A percentile compares a stretch with the other conserved stretches of the same genome.
Evolutionary conservation across 2,888 invertebrate species (phyloP).

Genomic region (Eupithecia insigniata): DNA sequence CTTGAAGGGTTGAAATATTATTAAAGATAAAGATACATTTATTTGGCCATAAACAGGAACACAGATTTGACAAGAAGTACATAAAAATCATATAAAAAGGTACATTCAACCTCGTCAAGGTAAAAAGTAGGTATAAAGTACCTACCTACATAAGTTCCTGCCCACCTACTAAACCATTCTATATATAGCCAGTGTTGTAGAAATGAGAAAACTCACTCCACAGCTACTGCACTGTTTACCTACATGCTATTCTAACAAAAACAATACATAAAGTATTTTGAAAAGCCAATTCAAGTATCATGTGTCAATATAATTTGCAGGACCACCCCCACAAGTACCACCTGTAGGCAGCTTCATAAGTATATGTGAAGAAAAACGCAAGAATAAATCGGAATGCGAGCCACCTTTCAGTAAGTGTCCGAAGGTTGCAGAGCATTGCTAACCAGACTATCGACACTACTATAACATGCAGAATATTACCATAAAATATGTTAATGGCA

Average conservation of each 20-base stretch:
- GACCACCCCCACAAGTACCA: constrained; percentile 35
- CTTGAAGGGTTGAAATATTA: too few species aligned
- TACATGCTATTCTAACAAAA: neutral
- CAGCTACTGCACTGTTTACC: too few species aligned
- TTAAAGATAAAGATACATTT: too few species aligned
- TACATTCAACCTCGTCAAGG: too few species aligned
- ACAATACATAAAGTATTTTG: neutral
- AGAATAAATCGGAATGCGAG: constrained; percentile 48
- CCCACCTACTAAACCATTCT: too few species aligned
- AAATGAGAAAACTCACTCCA: too few species aligned
- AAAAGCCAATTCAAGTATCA: neutral
- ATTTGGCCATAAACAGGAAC: too few species aligned
- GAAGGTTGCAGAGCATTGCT: neutral
- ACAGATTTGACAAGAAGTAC: too few species aligned
- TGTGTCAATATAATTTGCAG: constrained; percentile 44
- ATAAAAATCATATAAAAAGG: too few species aligned
- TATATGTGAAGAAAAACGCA: constrained; percentile 56
- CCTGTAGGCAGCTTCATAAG: constrained; percentile 52
- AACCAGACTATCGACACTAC: neutral
- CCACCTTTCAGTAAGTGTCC: constrained; percentile 30
- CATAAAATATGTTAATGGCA: neutral
- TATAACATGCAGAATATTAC: neutral
- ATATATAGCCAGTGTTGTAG: too few species aligned
- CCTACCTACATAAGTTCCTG: too few species aligned
- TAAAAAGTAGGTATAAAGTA: too few species aligned